Conservation (phyloP, 2,888 invertebrate species). For the Falcaria lacertinaria region DNA sequence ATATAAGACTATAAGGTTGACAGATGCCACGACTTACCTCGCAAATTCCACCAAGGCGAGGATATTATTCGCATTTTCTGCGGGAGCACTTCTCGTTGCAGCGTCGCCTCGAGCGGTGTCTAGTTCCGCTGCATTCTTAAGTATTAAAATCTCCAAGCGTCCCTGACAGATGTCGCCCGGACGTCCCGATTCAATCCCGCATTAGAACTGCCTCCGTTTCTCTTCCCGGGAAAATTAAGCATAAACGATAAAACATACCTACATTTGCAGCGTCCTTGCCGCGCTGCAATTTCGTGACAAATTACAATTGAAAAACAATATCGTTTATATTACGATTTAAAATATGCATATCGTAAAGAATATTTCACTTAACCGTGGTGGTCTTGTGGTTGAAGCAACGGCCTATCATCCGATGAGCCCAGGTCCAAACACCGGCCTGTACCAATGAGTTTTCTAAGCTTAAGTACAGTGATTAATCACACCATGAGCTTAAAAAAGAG, state of each 20-base stretch:
- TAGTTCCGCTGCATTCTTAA: conserved; percentile 30
- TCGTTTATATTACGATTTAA: no score
- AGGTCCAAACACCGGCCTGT: no score
- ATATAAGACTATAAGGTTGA: neutral
- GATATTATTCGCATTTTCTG: conserved; percentile 2
- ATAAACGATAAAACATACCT: conserved; percentile 24
- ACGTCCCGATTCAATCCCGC: conserved; percentile 42
- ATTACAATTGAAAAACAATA: conserved; percentile 37
- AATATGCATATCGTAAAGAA: no score
- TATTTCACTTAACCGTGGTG: no score
- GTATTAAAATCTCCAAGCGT: conserved; percentile 53
- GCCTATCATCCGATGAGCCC: no score
- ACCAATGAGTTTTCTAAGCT: no score
- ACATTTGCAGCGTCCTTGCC: conserved; percentile 10
- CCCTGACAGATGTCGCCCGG: conserved; percentile 44
- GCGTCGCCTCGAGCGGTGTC: conserved; percentile 15
- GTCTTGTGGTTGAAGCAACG: no score
- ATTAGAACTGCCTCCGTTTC: conserved; percentile 44
- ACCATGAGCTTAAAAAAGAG: no score
- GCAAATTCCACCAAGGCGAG: neutral
- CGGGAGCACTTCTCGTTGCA: neutral
- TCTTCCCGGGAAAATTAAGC: conserved; percentile 42
- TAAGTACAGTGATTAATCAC: no score
- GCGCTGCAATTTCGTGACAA: conserved; percentile 26
- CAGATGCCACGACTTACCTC: neutral